Percentiles rank a stretch among this genome's conserved stretches.
These are phyloP conservation scores for Strigamia crassipes DNA, from an alignment of 2,888 invertebrate species.

Conservation along the genomic window DNA sequence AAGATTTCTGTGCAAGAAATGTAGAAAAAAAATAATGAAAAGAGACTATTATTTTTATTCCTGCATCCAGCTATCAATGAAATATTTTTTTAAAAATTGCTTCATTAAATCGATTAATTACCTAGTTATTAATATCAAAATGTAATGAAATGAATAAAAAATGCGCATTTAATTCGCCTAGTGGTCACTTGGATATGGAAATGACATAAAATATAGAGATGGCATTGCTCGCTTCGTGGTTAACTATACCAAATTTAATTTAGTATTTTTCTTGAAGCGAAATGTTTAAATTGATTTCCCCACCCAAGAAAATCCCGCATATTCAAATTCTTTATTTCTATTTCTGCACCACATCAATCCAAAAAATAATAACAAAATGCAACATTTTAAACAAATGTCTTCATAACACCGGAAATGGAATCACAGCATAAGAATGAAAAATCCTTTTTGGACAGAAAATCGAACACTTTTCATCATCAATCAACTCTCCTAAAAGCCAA, in stretches of 20 bases:
- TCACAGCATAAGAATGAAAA: background rate
- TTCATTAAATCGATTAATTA: too few species aligned
- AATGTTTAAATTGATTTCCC: background rate
- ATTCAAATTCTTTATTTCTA: background rate
- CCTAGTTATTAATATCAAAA: too few species aligned
- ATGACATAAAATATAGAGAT: too few species aligned
- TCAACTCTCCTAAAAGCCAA: slow-evolving; percentile 10
- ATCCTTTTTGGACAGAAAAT: background rate
- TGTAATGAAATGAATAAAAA: background rate
- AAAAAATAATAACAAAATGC: slow-evolving; percentile 1
- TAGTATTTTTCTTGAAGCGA: background rate
- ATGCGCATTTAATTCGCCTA: background rate
- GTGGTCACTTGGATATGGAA: too few species aligned
- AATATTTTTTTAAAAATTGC: too few species aligned
- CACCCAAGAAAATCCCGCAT: background rate
- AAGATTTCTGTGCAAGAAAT: too few species aligned
- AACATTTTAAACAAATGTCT: slow-evolving; percentile 10
- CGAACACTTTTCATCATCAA: slow-evolving; percentile 10
- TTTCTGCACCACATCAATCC: background rate
- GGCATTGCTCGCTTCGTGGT: too few species aligned
- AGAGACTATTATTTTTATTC: too few species aligned
- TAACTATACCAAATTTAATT: background rate
- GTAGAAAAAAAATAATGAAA: too few species aligned
- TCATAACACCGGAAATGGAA: background rate
- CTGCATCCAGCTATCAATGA: too few species aligned